Percentiles rank a stretch among this genome's conserved stretches.
phyloP scores from a whole-genome alignment of 2,797 vertebrate species.

The Muraenolepis orangiensis region DNA sequence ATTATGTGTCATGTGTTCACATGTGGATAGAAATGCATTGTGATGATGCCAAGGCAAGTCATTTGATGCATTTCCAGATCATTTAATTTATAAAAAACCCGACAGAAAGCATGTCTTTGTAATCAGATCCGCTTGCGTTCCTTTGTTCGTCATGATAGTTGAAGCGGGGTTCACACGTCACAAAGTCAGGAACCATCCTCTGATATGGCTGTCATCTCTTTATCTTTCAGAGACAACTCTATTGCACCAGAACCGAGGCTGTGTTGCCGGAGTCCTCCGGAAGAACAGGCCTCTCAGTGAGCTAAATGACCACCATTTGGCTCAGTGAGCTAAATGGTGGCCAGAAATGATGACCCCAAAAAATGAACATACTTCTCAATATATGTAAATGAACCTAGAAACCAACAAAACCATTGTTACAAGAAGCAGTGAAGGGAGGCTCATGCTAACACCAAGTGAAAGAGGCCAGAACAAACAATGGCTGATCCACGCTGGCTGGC shows the following conservation, averaged over 20 bases:
- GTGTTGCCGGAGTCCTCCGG: too few species aligned
- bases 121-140: neutral
- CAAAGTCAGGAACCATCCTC: too few species aligned
- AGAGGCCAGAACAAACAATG: neutral
- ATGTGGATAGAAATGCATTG: neutral
- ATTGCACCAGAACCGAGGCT: too few species aligned
- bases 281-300: too few species aligned
- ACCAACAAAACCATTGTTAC: neutral
- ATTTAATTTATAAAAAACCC: neutral
- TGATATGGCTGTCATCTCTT: too few species aligned
- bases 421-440: too few species aligned
- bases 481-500: neutral
- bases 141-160: neutral
- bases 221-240: too few species aligned
- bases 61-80: neutral
- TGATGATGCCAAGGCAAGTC: neutral
- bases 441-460: neutral
- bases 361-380: neutral
- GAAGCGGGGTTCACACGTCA: neutral
- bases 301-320: too few species aligned
- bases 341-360: neutral
- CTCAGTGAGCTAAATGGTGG: too few species aligned
- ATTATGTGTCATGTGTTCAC: neutral
- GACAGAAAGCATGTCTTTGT: neutral
- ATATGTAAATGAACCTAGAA: neutral